Conservation (phyloP, 2,113 vertebrate species). For the Oncorhynchus keta region DNA sequence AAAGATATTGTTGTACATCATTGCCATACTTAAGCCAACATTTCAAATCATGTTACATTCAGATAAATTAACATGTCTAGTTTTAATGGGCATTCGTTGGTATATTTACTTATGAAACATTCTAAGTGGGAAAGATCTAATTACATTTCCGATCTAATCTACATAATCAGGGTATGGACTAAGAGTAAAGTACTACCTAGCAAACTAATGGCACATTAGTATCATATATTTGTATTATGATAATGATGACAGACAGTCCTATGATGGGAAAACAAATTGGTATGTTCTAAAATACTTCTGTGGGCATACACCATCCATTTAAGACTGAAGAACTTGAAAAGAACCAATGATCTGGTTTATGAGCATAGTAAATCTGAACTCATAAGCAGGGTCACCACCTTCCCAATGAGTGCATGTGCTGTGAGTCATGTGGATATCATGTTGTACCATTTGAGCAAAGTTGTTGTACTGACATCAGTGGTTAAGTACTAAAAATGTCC, state of each 20-base stretch:
- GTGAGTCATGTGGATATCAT: slow-evolving; percentile 52
- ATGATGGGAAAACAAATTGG: neutral
- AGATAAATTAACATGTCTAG: slow-evolving; percentile 8
- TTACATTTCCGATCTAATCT: neutral
- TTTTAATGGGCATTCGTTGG: slow-evolving; percentile 50
- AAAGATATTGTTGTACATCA: slow-evolving; percentile 9
- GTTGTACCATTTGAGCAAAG: slow-evolving; percentile 30
- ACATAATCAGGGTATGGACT: neutral
- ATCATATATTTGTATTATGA: neutral
- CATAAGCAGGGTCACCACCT: neutral
- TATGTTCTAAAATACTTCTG: neutral
- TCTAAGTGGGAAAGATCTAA: neutral
- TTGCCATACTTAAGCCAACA: neutral
- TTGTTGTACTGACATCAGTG: slow-evolving; percentile 4
- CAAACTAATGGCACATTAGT: neutral
- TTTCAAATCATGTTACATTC: slow-evolving; percentile 9
- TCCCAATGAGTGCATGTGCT: slow-evolving; percentile 37
- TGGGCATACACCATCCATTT: too few species aligned
- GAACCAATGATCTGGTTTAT: too few species aligned
- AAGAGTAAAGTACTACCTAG: neutral
- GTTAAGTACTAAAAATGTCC: neutral
- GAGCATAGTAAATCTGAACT: neutral
- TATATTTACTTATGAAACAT: slow-evolving; percentile 30
- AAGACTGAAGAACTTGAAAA: too few species aligned
- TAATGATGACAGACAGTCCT: neutral